Evolutionary conservation across 2,888 invertebrate genomes (phyloP), one percentile per base, ranked within the genome.

Genomic region (Phorcus lineatus): DNA sequence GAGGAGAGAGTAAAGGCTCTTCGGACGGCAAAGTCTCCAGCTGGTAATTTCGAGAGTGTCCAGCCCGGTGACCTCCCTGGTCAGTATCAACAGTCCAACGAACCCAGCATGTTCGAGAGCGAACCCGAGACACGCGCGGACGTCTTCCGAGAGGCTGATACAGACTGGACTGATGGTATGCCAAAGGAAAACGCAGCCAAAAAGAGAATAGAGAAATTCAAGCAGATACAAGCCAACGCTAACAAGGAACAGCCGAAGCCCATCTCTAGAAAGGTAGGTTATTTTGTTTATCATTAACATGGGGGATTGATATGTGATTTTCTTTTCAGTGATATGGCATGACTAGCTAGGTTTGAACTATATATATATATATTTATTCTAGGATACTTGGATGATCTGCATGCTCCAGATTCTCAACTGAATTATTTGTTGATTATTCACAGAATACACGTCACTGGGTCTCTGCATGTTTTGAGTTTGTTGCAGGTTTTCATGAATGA

Each of bases 121-220:
- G 82, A 87, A 13, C 91, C 91, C 6, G 81, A 85, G 67, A 66
- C 36, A 17, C 84, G 86, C 16, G 74, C 82, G 0, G 90, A 94
- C n/a, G 94, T 95, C 67, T 93, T 94, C 40, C 92, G 94, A 47
- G 94, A 92, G 81, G 84, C 85, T 0, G 93, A 92, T 80, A 86
- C 88, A 0, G 89, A 90, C 80, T 88, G 86, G 84, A 87, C 88
- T 19, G 91, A 91, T 57, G 92, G 89, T 87, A 90, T 90, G 92
- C 94, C 92, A 81, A 91, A 90, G 81, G 88, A 91, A 74, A 97
- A 98, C 92, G 97, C 97, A n/a, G 97, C 98, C 79, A 96, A 95
- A 85, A 94, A 94, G 92, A 95, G 98, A 88, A 95, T 97, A 80
- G 96, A 96, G 92, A 95, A 95, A 91, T 98, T 98, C 93, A 98